Conservation (phyloP, 2,888 invertebrate species). For the Meta bourneti region DNA sequence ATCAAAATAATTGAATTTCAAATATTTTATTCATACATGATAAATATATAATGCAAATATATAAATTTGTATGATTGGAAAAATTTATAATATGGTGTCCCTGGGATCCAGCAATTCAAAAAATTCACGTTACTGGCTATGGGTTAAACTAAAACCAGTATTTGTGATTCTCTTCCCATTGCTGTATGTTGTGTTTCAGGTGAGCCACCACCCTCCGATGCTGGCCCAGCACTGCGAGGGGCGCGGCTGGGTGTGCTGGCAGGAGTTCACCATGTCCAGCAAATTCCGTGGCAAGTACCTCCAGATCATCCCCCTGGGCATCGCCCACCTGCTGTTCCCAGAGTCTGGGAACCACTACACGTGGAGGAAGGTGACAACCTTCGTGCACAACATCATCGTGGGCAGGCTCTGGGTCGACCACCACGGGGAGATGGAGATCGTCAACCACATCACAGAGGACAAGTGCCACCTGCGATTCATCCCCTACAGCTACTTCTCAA, state of each 20-base stretch:
- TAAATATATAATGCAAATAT: no score
- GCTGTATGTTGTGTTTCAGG: constrained; percentile 82
- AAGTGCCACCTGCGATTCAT: constrained; percentile 98
- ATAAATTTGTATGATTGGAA: no score
- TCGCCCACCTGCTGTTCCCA: constrained; percentile 84
- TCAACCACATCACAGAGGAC: constrained; percentile 92
- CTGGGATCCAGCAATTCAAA: no score
- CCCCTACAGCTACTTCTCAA: constrained; percentile 98
- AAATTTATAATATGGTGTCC: no score
- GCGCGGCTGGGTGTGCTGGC: constrained; percentile 95
- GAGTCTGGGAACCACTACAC: constrained; percentile 88
- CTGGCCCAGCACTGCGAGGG: constrained; percentile 97
- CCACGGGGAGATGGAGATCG: constrained; percentile 99
- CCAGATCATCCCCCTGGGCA: constrained; percentile 84
- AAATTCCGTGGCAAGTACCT: constrained; percentile 99
- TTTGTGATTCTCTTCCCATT: no score
- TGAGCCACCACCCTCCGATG: constrained; percentile 99
- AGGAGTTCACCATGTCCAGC: constrained; percentile 99
- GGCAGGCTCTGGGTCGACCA: constrained; percentile 99
- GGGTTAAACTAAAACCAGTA: no score
- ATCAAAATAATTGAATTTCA: no score
- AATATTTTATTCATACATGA: no score
- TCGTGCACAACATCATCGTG: constrained; percentile 98
- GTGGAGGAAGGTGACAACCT: constrained; percentile 98
- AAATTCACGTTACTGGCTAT: no score